A percentile compares a stretch with the other conserved stretches of the same genome.
Evolutionary conservation across 2,888 invertebrate species (phyloP).

Genomic region (Zhuqinia jingwanae): DNA sequence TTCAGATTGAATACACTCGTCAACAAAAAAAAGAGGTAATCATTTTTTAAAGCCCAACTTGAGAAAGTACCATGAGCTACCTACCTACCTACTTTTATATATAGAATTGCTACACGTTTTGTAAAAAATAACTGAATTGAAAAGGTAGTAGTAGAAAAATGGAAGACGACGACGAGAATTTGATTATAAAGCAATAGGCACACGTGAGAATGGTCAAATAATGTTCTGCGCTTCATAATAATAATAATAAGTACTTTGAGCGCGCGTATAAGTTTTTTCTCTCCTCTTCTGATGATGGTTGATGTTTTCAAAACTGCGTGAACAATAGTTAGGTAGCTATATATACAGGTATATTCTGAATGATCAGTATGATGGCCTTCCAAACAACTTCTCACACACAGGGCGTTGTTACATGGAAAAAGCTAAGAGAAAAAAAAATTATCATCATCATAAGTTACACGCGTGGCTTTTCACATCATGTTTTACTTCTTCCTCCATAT

Average conservation of each 20-base stretch:
- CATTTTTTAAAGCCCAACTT: slow-evolving; percentile 35
- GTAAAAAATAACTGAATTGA: neutral
- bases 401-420: slow-evolving; percentile 9
- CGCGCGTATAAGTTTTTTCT: too few relatives aligned
- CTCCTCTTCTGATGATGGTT: neutral
- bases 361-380: neutral
- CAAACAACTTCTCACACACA: neutral
- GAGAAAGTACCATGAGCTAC: neutral
- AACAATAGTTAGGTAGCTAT: too few relatives aligned
- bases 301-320: neutral
- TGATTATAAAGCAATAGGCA: slow-evolving; percentile 55
- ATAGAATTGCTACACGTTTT: neutral
- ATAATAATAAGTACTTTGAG: neutral
- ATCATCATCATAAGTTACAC: slow-evolving; percentile 33
- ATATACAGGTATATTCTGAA: too few relatives aligned
- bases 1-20: slow-evolving; percentile 8
- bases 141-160: neutral
- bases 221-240: slow-evolving; percentile 10
- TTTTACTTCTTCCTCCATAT: neutral
- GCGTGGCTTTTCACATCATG: slow-evolving; percentile 12
- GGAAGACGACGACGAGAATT: slow-evolving; percentile 15
- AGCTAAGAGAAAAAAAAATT: neutral
- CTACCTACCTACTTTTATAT: too few relatives aligned
- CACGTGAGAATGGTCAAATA: slow-evolving; percentile 46
- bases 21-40: slow-evolving; percentile 38